Evolutionary conservation across 2,797 vertebrate genomes (phyloP).

Genomic region (Halcyon badia): DNA sequence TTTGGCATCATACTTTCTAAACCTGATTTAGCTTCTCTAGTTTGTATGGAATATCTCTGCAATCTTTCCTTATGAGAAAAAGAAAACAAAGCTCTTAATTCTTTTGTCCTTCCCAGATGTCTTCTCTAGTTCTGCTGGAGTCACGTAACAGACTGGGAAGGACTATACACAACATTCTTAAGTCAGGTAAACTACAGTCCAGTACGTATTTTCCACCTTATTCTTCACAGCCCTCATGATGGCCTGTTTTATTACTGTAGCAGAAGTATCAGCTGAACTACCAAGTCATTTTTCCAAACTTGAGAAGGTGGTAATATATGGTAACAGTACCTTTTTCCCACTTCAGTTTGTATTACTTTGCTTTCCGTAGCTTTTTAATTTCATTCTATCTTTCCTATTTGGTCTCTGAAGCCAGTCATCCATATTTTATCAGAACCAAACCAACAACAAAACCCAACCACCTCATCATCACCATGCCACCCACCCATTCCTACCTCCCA

Average conservation of each 20-base stretch:
- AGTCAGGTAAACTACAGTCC: not conserved
- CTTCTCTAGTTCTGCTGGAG: not conserved
- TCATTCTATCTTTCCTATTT: not conserved
- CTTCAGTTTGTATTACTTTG: not conserved
- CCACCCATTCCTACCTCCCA: rapidly evolving
- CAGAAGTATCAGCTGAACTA: not conserved
- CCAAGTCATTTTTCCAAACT: not conserved
- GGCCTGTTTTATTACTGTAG: not conserved
- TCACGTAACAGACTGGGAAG: not conserved
- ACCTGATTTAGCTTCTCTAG: not conserved
- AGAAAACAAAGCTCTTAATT: not conserved
- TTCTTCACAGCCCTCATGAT: not conserved
- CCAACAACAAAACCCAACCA: not conserved
- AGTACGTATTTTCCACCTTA: not conserved
- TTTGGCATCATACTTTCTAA: not conserved
- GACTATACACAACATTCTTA: not conserved
- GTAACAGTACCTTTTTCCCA: not conserved
- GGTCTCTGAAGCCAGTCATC: not conserved
- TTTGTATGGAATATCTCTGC: not conserved
- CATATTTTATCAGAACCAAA: not conserved
- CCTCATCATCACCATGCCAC: not conserved
- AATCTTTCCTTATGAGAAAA: not conserved
- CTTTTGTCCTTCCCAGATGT: not conserved
- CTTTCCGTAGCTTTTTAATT: not conserved
- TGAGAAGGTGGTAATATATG: not conserved